Base-by-base conservation (phyloP, 2,888 invertebrate species). In the Strigamia maritima region DNA sequence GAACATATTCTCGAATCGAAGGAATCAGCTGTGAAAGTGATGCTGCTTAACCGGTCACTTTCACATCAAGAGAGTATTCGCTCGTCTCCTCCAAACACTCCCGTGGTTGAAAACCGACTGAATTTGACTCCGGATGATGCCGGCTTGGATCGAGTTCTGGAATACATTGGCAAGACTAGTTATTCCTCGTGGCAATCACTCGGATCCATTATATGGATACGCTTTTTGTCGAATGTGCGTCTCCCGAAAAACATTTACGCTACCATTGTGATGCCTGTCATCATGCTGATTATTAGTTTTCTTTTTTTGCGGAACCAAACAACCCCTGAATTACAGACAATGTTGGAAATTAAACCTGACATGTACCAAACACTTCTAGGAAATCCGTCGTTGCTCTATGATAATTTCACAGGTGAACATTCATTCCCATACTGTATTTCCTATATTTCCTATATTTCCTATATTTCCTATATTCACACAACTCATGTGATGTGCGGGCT, bases 261-360 rank as follows among this genome's bases (percentile, higher is more conserved):
- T 16, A 77, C 77, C 12, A 76, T 81, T 24, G 22, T 80, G 26
- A 22, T 76, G 4, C 81, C 81, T n/a, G 60, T 79, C 16, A 80
- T 81, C 26, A 24, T 80, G 14, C 14, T 80, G n/a, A 26, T 70
- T 14, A 10, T 78, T 35, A 24, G 60, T 22, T 79, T 77, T 74
- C 24, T 40, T 14, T 31, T 79, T n/a, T n/a, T 78, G 70, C 60
- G 44, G 6, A 44, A 26, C 19, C 76, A 76, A 76, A 76, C 38
- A 4, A 38, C 75, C 2, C 60, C 60, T 0, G 31, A 75, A 26
- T 38, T 35, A 19, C 31, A 75, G 31, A 75, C 75, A 28, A 28
- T 28, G 22, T 19, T 75, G n/a, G 28, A 75, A 31, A 75, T 75
- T 19, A 24, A 28, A 75, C 75, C 75, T 16, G 38, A 75, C 19